Conservation (phyloP, 2,797 vertebrate species). For the Oreonectes daqikongensis region DNA sequence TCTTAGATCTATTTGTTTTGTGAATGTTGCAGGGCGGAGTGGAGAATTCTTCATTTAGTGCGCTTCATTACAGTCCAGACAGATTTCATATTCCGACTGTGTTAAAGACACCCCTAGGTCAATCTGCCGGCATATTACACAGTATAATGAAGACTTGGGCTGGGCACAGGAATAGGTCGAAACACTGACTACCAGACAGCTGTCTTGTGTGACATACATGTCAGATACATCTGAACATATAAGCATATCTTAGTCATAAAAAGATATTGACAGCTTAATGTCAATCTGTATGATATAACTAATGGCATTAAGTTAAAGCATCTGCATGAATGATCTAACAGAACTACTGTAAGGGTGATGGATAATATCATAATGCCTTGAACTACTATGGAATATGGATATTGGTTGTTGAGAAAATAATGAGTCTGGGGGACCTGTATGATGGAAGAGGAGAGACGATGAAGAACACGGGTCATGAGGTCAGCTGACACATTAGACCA, state of each 20-base stretch:
- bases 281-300: background rate
- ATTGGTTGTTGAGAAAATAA: background rate
- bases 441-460: background rate
- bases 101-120: conserved; percentile 60
- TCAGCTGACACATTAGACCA: conserved; percentile 38
- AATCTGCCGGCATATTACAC: conserved; percentile 56
- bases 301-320: background rate
- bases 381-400: background rate
- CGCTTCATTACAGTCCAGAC: conserved; percentile 65
- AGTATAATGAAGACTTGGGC: conserved; percentile 65
- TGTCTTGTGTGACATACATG: background rate
- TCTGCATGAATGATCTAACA: background rate
- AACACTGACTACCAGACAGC: conserved; percentile 2
- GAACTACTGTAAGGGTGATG: background rate
- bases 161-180: background rate
- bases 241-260: background rate
- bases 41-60: conserved; percentile 55
- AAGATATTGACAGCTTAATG: background rate
- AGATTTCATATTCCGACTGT: conserved; percentile 61
- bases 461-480: background rate
- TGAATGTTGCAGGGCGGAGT: conserved; percentile 49
- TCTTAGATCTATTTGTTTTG: conserved; percentile 49
- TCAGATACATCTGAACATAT: background rate
- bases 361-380: background rate
- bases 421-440: background rate